Base-by-base conservation (phyloP, 2,113 vertebrate species). In the Actinemys pallida region DNA sequence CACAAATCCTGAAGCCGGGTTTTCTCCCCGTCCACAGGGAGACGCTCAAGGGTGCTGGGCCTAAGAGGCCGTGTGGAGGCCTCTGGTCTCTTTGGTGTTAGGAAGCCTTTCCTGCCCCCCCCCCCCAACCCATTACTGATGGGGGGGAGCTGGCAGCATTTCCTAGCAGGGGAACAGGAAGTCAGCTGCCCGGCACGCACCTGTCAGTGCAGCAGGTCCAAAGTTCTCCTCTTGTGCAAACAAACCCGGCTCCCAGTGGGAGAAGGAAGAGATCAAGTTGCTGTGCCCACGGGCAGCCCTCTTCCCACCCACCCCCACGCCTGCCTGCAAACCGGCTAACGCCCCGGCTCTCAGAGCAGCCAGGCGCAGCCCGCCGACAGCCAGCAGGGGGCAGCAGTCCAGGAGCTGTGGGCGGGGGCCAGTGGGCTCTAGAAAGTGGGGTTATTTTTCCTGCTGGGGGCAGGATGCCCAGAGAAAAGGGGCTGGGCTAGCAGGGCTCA, bases 161-260 rank as follows among this genome's bases (percentile, higher is more conserved):
- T 69, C 17, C 7, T 17, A 20, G 42, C 12, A 10, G 62, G 56
- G 24, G 0, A 45, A 57, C 90, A 72, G 88, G 35, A 85, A 1
- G 83, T 52, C 88, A 75, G 88, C 11, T 53, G 95, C 97, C 62
- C 93, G 88, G 86, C 93, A 95, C 2, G 5, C 92, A 90, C 88
- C 65, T 20, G 47, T 2, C 0, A 0, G 1, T 1, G 0, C 27
- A 59, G 84, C 42, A 8, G 42, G 97, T 95, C 72, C 94, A 84
- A 96, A 95, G 97, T 93, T 89, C 96, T 27, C 47, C 88, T 17
- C 0, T 0, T 39, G 49, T 29, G 47, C 16, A 11, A 56, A 8
- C 22, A 78, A 45, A 27, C 13, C 83, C 47, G 47, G 12, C 31
- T 89, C 78, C 81, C 5, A 4, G 0, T n/a, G 2, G 79, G 86